A percentile compares a stretch with the other conserved stretches of the same genome.
Conservation (phyloP, 2,113 vertebrate genomes). For the Gorsachius goisagi region DNA sequence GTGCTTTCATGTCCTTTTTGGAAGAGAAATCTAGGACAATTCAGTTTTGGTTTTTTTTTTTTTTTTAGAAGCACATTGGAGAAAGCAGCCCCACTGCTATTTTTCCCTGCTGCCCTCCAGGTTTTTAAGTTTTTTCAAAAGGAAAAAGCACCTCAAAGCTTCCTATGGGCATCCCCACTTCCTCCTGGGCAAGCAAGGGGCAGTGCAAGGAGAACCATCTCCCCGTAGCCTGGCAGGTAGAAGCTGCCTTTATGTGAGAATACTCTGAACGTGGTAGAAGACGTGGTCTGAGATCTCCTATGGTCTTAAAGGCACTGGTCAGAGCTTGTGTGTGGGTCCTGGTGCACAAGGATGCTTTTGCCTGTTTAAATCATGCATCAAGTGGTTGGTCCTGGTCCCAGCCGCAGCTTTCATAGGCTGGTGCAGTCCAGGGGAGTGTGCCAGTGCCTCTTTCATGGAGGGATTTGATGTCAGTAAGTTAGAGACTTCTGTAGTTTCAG, state of each 20-base stretch:
- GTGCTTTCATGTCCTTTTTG: not conserved
- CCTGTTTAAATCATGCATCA: not conserved
- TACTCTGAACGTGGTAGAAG: not conserved
- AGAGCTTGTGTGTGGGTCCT: not conserved
- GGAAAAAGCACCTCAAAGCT: not conserved
- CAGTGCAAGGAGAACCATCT: not conserved
- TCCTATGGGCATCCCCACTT: not conserved
- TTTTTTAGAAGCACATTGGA: not conserved
- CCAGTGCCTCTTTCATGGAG: not conserved
- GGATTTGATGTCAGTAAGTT: not conserved
- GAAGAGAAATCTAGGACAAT: not conserved
- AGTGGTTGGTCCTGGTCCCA: not conserved
- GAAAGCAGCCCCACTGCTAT: not conserved
- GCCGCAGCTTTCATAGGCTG: not conserved
- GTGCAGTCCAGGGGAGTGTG: not conserved
- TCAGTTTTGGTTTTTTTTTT: not conserved
- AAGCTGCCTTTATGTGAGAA: not conserved
- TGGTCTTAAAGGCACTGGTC: not conserved
- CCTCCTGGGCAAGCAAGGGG: not conserved
- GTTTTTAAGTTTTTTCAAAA: not conserved
- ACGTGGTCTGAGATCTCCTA: not conserved
- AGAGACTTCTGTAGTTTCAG: not conserved
- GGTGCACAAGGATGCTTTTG: not conserved
- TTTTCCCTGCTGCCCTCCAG: not conserved
- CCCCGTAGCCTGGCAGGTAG: not conserved